Base-by-base conservation (phyloP, 2,797 vertebrate species). In the Lepus oiostolus region DNA sequence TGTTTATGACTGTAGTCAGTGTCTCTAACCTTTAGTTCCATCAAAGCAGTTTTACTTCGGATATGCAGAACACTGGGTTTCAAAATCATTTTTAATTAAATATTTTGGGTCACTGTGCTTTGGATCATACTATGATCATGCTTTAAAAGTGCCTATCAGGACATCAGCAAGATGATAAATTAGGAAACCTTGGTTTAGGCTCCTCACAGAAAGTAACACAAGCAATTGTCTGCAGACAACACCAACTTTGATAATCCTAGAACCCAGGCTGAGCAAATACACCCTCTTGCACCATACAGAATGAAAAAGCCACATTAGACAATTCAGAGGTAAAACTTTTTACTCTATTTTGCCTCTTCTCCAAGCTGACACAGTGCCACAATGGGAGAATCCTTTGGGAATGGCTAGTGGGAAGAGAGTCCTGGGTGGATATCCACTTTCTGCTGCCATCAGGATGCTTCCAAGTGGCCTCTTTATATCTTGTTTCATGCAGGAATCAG, bases 31-130 rank as follows among this genome's bases (percentile, higher is more conserved):
- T 71, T 85, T 63, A n/a, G 30, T 85, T 91, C 16, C 14, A 13
- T 22, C 71, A 84, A 65, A 89, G 62, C 26, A 90, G 16, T 32
- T 75, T 93, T 75, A 6, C 30, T 89, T 91, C 19, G 70, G 26
- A 0, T 86, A 28, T 58, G 8, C 5, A 94, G 90, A 88, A 71
- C 13, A 60, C 0, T 76, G 19, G 5, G 8, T 72, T 94, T 95
- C 19, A 42, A 88, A 88, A 79, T 30, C 11, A 80, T 74, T 22
- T 71, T 84, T 85, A 68, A 83, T 67, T 85, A 11, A 47, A 26
- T n/a, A 77, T 77, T 42, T 13, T 1, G 1, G 10, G 13, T 16
- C 19, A 22, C 50, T 54, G 4, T 91, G 42, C 24, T 65, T 6
- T 76, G 13, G 11, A 7, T 32, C 38, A 58, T 14, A 32, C 10